A percentile compares a stretch with the other conserved stretches of the same genome.
phyloP scores from a whole-genome alignment of 2,888 invertebrate species.

The Mechanitis messenoides region DNA sequence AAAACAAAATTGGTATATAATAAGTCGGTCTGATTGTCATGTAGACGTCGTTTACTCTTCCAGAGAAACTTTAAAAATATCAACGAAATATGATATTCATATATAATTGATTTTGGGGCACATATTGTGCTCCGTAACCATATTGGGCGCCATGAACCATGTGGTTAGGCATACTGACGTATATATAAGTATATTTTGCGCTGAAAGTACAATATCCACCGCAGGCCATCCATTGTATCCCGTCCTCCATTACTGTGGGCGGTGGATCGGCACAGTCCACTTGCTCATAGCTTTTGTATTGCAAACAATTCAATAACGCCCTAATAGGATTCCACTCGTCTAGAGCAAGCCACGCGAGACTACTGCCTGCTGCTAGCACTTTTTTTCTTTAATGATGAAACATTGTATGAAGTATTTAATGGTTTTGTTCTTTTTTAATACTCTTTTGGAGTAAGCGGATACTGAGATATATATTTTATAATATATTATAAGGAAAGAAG shows the following conservation, averaged over 20 bases:
- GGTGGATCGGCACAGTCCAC: conserved; percentile 47
- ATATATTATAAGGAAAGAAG: too few species aligned
- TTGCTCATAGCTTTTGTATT: conserved; percentile 47
- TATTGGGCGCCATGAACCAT: conserved; percentile 11
- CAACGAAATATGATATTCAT: too few species aligned
- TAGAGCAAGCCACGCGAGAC: conserved; percentile 60
- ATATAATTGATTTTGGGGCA: too few species aligned
- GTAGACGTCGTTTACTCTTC: too few species aligned
- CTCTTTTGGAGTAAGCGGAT: too few species aligned
- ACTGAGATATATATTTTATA: too few species aligned
- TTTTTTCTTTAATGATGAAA: conserved; percentile 9
- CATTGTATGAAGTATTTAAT: background rate
- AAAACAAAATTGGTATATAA: too few species aligned
- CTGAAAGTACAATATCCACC: conserved; percentile 35
- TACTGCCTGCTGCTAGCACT: conserved; percentile 36
- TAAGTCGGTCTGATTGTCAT: too few species aligned
- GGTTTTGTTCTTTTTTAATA: too few species aligned
- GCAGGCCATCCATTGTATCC: conserved; percentile 42
- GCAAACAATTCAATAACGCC: conserved; percentile 66
- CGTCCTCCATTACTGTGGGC: conserved; percentile 47
- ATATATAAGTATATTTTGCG: conserved; percentile 18
- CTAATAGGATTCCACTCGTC: conserved; percentile 66
- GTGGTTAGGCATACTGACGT: conserved; percentile 6
- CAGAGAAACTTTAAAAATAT: too few species aligned
- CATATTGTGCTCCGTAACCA: background rate